Conservation (phyloP, 2,888 invertebrate genomes). For the Synanthedon myopaeformis region DNA sequence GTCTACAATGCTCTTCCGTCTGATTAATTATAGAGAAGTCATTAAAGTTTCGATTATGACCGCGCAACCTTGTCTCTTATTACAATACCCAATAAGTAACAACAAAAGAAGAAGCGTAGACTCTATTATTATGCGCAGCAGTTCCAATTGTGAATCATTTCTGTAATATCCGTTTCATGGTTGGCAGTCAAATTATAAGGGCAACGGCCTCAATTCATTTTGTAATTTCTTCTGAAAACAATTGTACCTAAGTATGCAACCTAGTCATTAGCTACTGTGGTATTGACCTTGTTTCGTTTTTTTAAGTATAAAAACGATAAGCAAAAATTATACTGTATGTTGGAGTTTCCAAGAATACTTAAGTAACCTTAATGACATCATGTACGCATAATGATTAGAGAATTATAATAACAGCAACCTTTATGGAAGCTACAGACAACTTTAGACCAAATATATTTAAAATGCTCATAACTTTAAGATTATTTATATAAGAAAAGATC, state of each 20-base stretch:
- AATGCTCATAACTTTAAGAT: no score
- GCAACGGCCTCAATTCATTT: constrained; percentile 31
- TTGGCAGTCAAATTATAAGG: constrained; percentile 9
- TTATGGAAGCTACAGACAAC: no score
- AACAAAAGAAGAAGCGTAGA: constrained; percentile 5
- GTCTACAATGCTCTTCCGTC: constrained; percentile 10
- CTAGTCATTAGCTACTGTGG: constrained; percentile 8
- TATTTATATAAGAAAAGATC: no score
- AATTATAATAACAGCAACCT: no score
- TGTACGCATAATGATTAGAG: no score
- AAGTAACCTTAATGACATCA: no score
- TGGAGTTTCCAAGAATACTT: no score
- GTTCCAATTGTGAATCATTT: constrained; percentile 21
- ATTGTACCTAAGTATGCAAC: neutral
- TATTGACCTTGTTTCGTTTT: constrained; percentile 17
- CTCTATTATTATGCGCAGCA: constrained; percentile 11
- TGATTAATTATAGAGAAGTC: constrained; percentile 1
- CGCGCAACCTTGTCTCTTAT: constrained; percentile 14
- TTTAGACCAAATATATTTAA: no score
- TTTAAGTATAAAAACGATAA: constrained; percentile 12
- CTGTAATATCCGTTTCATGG: constrained; percentile 24
- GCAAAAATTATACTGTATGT: constrained; percentile 15
- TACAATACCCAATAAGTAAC: constrained; percentile 6
- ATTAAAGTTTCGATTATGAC: constrained; percentile 13
- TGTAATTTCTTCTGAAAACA: constrained; percentile 5